A percentile compares a stretch with the other conserved stretches of the same genome.
Conservation (phyloP, 1,140 invertebrate species). For the Zaprionus ornatus region DNA sequence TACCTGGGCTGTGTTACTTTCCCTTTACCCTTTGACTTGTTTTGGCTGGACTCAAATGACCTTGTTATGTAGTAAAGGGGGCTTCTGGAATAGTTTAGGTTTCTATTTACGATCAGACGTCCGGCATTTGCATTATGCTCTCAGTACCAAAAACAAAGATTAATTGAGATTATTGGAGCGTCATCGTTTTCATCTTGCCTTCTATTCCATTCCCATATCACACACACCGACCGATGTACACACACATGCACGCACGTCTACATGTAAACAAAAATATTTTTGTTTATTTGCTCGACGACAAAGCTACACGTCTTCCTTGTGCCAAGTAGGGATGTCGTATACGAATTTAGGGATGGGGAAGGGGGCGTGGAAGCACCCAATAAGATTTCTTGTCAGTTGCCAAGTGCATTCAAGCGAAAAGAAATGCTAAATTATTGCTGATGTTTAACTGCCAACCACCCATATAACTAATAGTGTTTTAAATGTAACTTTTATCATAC, state of each 20-base stretch:
- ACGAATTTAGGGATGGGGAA: neutral
- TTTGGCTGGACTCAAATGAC: neutral
- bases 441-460: neutral
- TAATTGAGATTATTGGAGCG: slow-evolving; percentile 21
- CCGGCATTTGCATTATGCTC: slow-evolving; percentile 12
- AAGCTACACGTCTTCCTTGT: slow-evolving; percentile 52
- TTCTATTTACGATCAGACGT: slow-evolving; percentile 6
- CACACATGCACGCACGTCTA: neutral
- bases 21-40: neutral
- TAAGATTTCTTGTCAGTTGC: slow-evolving; percentile 40
- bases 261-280: slow-evolving; percentile 75
- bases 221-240: neutral
- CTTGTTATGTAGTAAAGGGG: neutral
- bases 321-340: neutral
- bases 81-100: neutral
- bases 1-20: neutral
- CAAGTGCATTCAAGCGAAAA: slow-evolving; percentile 54
- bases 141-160: slow-evolving; percentile 2
- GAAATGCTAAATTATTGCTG: slow-evolving; percentile 32
- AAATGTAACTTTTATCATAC: neutral
- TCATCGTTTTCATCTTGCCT: slow-evolving; percentile 5
- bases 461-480: neutral
- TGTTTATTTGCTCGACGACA: slow-evolving; percentile 43
- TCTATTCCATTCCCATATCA: neutral
- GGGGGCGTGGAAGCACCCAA: slow-evolving; percentile 5